A percentile compares a stretch with the other conserved stretches of the same genome.
phyloP scores from a whole-genome alignment of 1,140 invertebrate species.

The Apocrypta bakeri region DNA sequence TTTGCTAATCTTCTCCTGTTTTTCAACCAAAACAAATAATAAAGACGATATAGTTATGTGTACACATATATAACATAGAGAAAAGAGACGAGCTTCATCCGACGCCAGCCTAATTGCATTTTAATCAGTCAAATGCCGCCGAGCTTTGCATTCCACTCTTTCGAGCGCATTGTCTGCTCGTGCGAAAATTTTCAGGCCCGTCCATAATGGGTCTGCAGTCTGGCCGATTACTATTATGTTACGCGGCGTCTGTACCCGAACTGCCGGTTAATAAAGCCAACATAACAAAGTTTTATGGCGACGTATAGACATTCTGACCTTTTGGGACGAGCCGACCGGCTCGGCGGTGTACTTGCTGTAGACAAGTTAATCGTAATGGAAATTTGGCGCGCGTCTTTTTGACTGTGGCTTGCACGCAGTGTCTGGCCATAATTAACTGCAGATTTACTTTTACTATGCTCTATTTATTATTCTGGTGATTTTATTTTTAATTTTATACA shows the following conservation, averaged over 20 bases:
- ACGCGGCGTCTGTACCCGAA: not conserved
- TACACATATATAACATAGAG: too few species aligned
- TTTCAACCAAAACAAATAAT: too few species aligned
- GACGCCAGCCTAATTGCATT: slow-evolving; percentile 35
- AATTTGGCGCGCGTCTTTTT: not conserved
- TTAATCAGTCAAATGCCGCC: slow-evolving; percentile 32
- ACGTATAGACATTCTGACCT: too few species aligned
- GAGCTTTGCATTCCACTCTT: not conserved
- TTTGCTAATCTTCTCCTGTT: too few species aligned
- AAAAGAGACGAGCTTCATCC: slow-evolving; percentile 4
- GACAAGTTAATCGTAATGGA: not conserved
- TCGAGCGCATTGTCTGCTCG: slow-evolving; percentile 20
- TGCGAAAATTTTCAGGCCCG: slow-evolving; percentile 18
- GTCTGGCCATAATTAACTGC: not conserved
- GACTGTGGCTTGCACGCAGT: not conserved
- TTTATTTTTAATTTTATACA: too few species aligned
- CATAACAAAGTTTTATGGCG: too few species aligned
- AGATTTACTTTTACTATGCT: too few species aligned
- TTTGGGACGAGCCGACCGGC: not conserved
- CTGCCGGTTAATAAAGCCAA: not conserved
- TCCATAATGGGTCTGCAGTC: slow-evolving; percentile 35
- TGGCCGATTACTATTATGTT: slow-evolving; percentile 30
- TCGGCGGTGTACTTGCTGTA: not conserved
- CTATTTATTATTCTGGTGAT: too few species aligned
- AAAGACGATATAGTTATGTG: too few species aligned